Base-by-base conservation (phyloP, 2,797 vertebrate species). In the Macrochelys suwanniensis region DNA sequence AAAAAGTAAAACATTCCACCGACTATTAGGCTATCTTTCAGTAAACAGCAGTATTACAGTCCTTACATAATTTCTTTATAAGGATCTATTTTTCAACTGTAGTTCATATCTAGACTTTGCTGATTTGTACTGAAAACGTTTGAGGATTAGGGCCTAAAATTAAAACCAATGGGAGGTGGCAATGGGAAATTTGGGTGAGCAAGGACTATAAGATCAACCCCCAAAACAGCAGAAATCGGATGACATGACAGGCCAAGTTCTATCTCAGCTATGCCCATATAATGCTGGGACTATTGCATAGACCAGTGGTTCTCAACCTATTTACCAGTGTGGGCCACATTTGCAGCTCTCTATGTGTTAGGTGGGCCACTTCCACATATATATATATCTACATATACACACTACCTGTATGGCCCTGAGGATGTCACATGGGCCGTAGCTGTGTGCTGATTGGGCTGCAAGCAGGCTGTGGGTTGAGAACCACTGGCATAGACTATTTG, bases 1-100 rank as follows among this genome's bases (percentile, higher is more conserved):
- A 93, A 93, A 97, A 96, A 88, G 87, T 65, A 91, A 96, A 97
- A 82, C 33, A 71, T 78, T 83, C 80, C 77, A 77, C n/a, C 16
- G 78, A 94, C 50, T 65, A 53, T 2, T 42, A 82, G 68, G 89
- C 82, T 65, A 50, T 84, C 54, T 82, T 74, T 59, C 54, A 83
- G 57, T 47, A 94, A 97, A 82, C 19, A 95, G 82, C 84, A 89
- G 65, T 74, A 85, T 76, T 28, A 17, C 87, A 87, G 31, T 37
- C 42, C 47, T 74, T 87, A 80, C 42, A 54, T 25, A 83, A 96
- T 88, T 97, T 94, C 91, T 95, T 87, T 93, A 77, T 42, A 90
- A 90, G 96, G 80, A 87, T 87, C 54, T 94, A 45, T 87, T 88
- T 87, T 78, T 88, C 86, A 85, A 56, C 50, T 65, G 28, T 13